Percentiles rank a stretch among this genome's conserved stretches.
Evolutionary conservation across 2,888 invertebrate species (phyloP).

Genomic region (Fragum whitleyi): DNA sequence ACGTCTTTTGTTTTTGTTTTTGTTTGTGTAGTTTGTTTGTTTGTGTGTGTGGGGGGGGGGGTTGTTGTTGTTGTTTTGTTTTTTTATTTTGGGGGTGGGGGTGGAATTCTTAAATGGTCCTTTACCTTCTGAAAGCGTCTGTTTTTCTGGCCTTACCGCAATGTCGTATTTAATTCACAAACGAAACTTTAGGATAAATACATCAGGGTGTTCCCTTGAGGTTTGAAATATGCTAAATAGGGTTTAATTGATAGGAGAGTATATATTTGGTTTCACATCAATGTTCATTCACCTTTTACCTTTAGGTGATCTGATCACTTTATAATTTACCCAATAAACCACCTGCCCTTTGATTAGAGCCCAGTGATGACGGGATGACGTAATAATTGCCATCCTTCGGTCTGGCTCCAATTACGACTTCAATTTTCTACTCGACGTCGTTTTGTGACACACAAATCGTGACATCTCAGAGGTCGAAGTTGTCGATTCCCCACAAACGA

Average conservation of each 20-base stretch:
- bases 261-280: slow-evolving; percentile 12
- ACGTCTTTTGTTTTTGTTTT: too few species aligned
- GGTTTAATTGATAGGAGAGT: slow-evolving; percentile 15
- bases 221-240: slow-evolving; percentile 23
- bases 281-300: slow-evolving; percentile 8
- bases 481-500: too few species aligned
- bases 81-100: too few species aligned
- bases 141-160: too few species aligned
- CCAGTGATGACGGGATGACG: slow-evolving; percentile 6
- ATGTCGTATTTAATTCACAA: too few species aligned
- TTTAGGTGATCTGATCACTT: not conserved
- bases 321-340: slow-evolving; percentile 26
- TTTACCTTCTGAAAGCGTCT: too few species aligned
- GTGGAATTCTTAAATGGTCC: too few species aligned
- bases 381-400: slow-evolving; percentile 1
- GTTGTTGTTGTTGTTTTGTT: too few species aligned
- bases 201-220: not conserved
- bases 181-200: too few species aligned
- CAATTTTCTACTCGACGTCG: not conserved
- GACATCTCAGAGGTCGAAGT: too few species aligned
- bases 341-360: slow-evolving; percentile 22
- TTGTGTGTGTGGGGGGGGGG: too few species aligned
- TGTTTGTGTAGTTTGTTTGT: too few species aligned
- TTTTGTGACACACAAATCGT: not conserved
- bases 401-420: not conserved